Evolutionary conservation across 2,888 invertebrate species (phyloP).

Genomic region (Horisme vitalbata): DNA sequence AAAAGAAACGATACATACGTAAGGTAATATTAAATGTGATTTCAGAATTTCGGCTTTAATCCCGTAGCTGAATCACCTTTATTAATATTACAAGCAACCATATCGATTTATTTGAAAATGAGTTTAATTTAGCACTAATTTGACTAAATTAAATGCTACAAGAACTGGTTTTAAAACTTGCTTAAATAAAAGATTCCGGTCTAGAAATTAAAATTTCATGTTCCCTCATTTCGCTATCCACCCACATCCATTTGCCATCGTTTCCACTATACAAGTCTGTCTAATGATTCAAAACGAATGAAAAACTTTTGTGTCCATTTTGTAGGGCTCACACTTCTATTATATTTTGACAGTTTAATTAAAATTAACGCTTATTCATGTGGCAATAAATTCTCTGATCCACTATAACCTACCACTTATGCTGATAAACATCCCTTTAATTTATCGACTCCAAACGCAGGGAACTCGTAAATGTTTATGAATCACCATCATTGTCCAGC

Average conservation of each 20-base stretch:
- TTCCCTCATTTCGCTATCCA: not conserved
- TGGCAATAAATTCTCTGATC: conserved; percentile 17
- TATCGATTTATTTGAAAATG: too few relatives aligned
- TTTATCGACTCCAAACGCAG: conserved; percentile 27
- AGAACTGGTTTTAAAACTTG: too few relatives aligned
- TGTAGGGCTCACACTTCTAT: not conserved
- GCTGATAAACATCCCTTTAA: conserved; percentile 25
- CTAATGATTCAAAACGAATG: not conserved
- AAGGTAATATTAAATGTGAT: too few relatives aligned
- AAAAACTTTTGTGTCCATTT: not conserved
- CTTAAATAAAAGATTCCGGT: too few relatives aligned
- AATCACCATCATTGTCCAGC: conserved; percentile 49
- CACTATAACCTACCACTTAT: conserved; percentile 13
- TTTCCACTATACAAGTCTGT: not conserved
- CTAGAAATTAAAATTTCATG: too few relatives aligned
- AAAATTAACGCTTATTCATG: conserved; percentile 22
- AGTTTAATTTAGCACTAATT: too few relatives aligned
- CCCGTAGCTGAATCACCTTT: too few relatives aligned
- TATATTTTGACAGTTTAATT: conserved; percentile 9
- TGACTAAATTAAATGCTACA: too few relatives aligned
- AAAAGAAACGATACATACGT: too few relatives aligned
- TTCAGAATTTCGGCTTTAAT: too few relatives aligned
- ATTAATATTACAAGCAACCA: too few relatives aligned
- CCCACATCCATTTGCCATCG: not conserved
- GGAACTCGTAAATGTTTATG: conserved; percentile 37